Percentiles rank a stretch among this genome's conserved stretches.
These are phyloP conservation scores for Tholera decimalis DNA, from an alignment of 2,888 invertebrate genomes.

Conservation along the genomic window DNA sequence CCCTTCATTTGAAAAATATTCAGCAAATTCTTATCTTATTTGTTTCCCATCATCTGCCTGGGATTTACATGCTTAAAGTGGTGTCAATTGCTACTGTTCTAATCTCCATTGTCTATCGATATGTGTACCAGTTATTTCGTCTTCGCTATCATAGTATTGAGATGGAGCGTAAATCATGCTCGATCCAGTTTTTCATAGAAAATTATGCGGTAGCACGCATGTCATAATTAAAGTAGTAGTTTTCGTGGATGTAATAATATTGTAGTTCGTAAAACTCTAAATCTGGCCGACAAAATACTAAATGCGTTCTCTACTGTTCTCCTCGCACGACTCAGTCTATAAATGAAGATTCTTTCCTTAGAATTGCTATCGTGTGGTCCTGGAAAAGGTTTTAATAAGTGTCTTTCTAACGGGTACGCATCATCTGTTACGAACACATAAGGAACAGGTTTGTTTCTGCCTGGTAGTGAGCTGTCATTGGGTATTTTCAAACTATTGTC, in stretches of 20 bases:
- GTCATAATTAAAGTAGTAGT: constrained; percentile 60
- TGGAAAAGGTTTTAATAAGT: constrained; percentile 56
- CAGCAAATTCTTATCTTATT: constrained; percentile 62
- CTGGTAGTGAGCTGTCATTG: constrained; percentile 38
- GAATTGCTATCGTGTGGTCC: constrained; percentile 56
- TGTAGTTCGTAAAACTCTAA: constrained; percentile 55
- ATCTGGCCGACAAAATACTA: constrained; percentile 55
- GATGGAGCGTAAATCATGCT: constrained; percentile 55
- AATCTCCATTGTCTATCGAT: constrained; percentile 60
- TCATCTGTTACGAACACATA: constrained; percentile 61
- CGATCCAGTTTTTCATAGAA: constrained; percentile 42
- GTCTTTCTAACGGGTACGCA: constrained; percentile 55
- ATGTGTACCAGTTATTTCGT: constrained; percentile 53
- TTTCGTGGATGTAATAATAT: constrained; percentile 61
- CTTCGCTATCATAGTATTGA: constrained; percentile 56
- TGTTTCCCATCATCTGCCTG: constrained; percentile 60
- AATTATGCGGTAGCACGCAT: constrained; percentile 62
- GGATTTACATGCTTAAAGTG: constrained; percentile 58
- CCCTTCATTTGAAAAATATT: constrained; percentile 61
- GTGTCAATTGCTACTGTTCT: constrained; percentile 61
- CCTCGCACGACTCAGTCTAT: constrained; percentile 57
- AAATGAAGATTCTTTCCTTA: constrained; percentile 61
- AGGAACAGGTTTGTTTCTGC: constrained; percentile 53
- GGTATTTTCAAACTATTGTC: constrained; percentile 51
- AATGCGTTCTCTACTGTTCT: constrained; percentile 63